Conservation (phyloP, 2,888 invertebrate species). For the Shargacucullia verbasci region DNA sequence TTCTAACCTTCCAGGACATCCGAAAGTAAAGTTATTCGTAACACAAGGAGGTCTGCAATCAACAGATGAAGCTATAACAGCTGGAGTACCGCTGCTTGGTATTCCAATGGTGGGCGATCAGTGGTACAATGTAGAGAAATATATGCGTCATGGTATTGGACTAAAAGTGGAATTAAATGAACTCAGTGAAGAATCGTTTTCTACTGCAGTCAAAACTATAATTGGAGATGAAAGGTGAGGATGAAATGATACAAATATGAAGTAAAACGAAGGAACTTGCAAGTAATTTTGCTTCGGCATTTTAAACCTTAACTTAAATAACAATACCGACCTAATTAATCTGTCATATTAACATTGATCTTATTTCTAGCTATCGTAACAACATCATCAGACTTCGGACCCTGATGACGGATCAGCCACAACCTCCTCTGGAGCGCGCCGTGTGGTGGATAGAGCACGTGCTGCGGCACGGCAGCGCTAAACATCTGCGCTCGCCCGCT, state of each 20-base stretch:
- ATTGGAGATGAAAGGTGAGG: constrained; percentile 31
- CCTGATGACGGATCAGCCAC: constrained; percentile 27
- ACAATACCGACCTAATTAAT: neutral
- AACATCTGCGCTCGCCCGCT: constrained; percentile 27
- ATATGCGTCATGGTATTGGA: constrained; percentile 32
- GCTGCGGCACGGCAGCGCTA: constrained; percentile 33
- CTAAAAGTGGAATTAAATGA: constrained; percentile 18
- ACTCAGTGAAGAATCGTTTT: constrained; percentile 25
- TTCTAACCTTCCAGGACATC: constrained; percentile 41
- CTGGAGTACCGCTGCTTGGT: constrained; percentile 57
- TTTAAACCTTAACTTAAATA: too few relatives aligned
- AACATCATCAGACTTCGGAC: constrained; percentile 18
- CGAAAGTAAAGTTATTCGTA: constrained; percentile 48
- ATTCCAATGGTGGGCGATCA: constrained; percentile 57
- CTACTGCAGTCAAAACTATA: constrained; percentile 13
- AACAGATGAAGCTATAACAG: constrained; percentile 57
- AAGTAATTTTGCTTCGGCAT: too few relatives aligned
- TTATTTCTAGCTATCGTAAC: constrained; percentile 20
- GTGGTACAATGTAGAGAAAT: constrained; percentile 51
- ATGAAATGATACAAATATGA: too few relatives aligned
- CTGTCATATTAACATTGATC: too few relatives aligned
- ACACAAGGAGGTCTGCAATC: constrained; percentile 61
- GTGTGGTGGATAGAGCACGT: constrained; percentile 41
- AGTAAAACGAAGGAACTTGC: too few relatives aligned
- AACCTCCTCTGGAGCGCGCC: constrained; percentile 19